Conservation (phyloP, 2,113 vertebrate species). For the Galeopterus variegatus region DNA sequence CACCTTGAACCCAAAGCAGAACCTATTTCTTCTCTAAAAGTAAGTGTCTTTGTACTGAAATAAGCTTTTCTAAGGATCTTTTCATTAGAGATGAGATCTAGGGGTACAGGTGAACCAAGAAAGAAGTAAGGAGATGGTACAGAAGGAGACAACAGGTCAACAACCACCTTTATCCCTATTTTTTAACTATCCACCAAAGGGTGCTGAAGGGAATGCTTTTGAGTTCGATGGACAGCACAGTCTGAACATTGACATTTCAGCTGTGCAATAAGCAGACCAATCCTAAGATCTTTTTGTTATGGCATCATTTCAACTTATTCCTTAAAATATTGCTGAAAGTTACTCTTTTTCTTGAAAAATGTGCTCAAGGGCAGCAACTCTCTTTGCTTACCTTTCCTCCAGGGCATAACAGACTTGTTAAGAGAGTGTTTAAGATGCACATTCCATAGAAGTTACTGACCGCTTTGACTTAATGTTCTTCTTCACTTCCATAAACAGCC, state of each 20-base stretch:
- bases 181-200: background rate
- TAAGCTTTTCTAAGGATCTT: background rate
- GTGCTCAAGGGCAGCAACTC: background rate
- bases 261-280: background rate
- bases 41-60: slow-evolving; percentile 30
- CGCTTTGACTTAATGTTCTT: slow-evolving; percentile 15
- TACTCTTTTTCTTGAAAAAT: background rate
- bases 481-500: background rate
- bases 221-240: background rate
- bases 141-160: background rate
- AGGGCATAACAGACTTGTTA: background rate
- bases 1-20: background rate
- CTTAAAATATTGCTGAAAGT: slow-evolving; percentile 31
- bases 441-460: background rate
- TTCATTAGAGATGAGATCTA: background rate
- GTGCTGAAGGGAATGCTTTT: background rate
- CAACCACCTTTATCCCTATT: background rate
- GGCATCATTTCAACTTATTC: background rate
- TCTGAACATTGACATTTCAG: background rate
- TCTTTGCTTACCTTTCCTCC: background rate
- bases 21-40: background rate
- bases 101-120: background rate
- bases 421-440: background rate
- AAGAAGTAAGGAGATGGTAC: background rate
- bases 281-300: background rate